These are phyloP conservation scores for Drosophila phalerata DNA, from an alignment of 2,888 invertebrate species.

Conservation along the genomic window DNA sequence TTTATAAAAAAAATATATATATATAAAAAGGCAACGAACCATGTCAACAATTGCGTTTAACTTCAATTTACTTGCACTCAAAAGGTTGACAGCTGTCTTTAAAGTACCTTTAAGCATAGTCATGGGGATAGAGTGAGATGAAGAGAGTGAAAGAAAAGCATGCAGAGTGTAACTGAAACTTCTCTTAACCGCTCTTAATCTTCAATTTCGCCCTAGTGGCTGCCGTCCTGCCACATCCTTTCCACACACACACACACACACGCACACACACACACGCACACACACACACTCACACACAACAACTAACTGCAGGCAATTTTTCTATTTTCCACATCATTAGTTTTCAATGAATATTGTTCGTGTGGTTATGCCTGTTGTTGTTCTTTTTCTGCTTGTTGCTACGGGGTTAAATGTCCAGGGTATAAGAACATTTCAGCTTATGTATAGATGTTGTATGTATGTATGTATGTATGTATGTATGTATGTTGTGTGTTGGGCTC, in stretches of 20 bases:
- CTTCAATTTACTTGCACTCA: constrained; percentile 21
- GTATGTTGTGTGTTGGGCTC: constrained; percentile 10
- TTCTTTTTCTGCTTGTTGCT: constrained; percentile 21
- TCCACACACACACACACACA: neutral
- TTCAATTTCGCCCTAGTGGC: constrained; percentile 12
- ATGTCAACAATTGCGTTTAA: constrained; percentile 21
- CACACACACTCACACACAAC: constrained; percentile 2
- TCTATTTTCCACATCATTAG: constrained; percentile 80
- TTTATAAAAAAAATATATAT: neutral
- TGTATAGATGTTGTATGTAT: constrained; percentile 3
- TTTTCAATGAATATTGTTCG: constrained; percentile 76
- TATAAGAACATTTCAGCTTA: constrained; percentile 40
- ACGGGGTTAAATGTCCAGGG: constrained; percentile 62
- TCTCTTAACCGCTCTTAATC: constrained; percentile 29
- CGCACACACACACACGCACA: neutral
- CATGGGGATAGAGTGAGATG: neutral
- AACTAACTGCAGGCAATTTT: constrained; percentile 74
- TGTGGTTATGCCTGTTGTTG: constrained; percentile 27
- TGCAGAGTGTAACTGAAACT: constrained; percentile 18
- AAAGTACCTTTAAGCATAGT: neutral
- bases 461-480: constrained; percentile 1
- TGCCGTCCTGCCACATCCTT: neutral
- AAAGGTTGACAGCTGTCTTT: constrained; percentile 14
- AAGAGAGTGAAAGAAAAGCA: neutral
- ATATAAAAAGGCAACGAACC: neutral